A percentile compares a stretch with the other conserved stretches of the same genome.
Conservation (phyloP, 1,140 invertebrate species). For the Sarcophaga peregrina region DNA sequence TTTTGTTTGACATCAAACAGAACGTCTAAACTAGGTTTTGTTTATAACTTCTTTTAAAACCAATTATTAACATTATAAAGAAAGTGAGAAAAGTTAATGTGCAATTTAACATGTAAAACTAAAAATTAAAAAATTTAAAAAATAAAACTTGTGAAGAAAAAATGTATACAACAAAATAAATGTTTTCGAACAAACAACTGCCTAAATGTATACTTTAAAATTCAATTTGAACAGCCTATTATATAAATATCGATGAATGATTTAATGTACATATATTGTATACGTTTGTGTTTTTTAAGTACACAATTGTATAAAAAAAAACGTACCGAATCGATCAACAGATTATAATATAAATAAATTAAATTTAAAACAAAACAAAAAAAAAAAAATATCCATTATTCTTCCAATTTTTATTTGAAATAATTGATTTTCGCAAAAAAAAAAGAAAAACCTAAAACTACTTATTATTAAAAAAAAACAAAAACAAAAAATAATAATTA, state of each 20-base stretch:
- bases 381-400: constrained; percentile 22
- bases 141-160: not conserved
- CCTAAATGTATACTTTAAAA: constrained; percentile 41
- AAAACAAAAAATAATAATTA: too few species aligned
- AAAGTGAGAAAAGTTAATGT: not conserved
- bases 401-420: constrained; percentile 13
- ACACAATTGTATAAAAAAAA: not conserved
- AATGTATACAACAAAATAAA: not conserved
- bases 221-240: constrained; percentile 29
- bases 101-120: constrained; percentile 31
- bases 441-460: constrained; percentile 26
- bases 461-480: constrained; percentile 31
- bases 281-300: not conserved
- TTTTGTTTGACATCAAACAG: too few species aligned
- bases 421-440: not conserved
- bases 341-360: not conserved
- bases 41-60: too few species aligned
- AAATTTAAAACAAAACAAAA: not conserved
- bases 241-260: too few species aligned
- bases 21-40: too few species aligned
- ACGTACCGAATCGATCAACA: not conserved
- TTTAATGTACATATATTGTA: too few species aligned
- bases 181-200: constrained; percentile 22
- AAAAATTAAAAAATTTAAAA: constrained; percentile 14
- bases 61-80: too few species aligned